phyloP scores from a whole-genome alignment of 2,797 vertebrate species.

The Momotus momota region DNA sequence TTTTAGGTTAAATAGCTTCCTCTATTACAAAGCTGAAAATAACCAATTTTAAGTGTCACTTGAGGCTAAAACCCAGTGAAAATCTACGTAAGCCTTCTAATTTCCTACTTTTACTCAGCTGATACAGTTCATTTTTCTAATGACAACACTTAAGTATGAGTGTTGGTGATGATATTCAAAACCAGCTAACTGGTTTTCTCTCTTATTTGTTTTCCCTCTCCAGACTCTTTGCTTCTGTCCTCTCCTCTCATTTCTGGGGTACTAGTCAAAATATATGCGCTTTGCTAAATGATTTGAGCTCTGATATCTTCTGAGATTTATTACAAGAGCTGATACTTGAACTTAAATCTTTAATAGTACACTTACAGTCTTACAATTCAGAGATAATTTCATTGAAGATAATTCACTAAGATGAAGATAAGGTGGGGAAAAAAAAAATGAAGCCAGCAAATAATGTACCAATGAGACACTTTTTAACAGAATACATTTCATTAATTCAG shows the following conservation, averaged over 20 bases:
- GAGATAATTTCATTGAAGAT: slow-evolving; percentile 20
- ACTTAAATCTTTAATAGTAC: slow-evolving; percentile 47
- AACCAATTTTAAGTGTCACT: background rate
- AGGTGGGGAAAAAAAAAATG: background rate
- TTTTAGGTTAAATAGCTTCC: background rate
- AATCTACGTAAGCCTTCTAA: background rate
- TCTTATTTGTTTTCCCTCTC: background rate
- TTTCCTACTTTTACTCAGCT: background rate
- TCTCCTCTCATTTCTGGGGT: background rate
- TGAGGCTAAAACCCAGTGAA: background rate
- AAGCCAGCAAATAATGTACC: background rate
- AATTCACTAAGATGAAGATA: background rate
- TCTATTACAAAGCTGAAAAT: background rate
- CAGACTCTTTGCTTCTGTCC: background rate
- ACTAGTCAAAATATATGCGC: slow-evolving; percentile 20
- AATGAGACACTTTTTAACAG: background rate
- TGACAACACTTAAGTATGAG: background rate
- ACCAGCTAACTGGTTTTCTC: background rate
- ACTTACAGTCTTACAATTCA: slow-evolving; percentile 13
- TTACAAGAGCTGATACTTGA: slow-evolving; percentile 47
- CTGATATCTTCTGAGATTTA: slow-evolving; percentile 25
- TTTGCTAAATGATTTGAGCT: slow-evolving; percentile 32
- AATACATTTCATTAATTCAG: background rate
- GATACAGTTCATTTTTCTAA: background rate
- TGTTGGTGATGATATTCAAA: background rate